These are phyloP conservation scores for Etia nguti DNA, from an alignment of 2,113 vertebrate species.

Conservation along the genomic window DNA sequence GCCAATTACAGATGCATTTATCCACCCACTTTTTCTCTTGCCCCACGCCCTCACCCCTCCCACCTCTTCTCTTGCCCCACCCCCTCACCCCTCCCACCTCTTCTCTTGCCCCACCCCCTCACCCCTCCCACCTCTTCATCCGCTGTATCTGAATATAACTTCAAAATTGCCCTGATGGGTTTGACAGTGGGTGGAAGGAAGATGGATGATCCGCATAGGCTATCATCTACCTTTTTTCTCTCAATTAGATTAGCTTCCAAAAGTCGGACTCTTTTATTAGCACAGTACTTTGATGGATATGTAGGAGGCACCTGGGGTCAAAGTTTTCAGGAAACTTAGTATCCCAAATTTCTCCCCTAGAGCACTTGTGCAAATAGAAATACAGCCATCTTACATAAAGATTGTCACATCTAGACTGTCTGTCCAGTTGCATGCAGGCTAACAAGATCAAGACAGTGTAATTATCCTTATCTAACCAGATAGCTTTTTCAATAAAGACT, in stretches of 20 bases:
- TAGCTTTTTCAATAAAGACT: constrained; percentile 34
- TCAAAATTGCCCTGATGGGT: constrained; percentile 1
- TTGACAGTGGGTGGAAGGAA: background rate
- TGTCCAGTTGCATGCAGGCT: background rate
- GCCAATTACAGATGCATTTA: constrained; percentile 40
- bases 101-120: background rate
- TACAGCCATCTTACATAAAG: background rate
- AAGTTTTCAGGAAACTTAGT: background rate
- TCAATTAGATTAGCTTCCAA: background rate
- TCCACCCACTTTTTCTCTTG: background rate
- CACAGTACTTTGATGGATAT: background rate
- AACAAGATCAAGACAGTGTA: constrained; percentile 40
- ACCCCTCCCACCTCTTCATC: background rate
- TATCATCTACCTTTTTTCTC: background rate
- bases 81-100: background rate
- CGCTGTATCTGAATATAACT: constrained; percentile 1
- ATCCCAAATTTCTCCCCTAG: background rate
- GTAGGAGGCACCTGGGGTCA: background rate
- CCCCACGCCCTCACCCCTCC: background rate
- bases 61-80: no score
- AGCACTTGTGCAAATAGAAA: background rate
- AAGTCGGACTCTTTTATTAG: background rate
- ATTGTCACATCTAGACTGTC: background rate
- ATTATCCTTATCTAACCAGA: constrained; percentile 37
- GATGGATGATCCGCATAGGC: background rate